Base-by-base conservation (phyloP, 2,888 invertebrate species). In the Azorinus chamasolen region DNA sequence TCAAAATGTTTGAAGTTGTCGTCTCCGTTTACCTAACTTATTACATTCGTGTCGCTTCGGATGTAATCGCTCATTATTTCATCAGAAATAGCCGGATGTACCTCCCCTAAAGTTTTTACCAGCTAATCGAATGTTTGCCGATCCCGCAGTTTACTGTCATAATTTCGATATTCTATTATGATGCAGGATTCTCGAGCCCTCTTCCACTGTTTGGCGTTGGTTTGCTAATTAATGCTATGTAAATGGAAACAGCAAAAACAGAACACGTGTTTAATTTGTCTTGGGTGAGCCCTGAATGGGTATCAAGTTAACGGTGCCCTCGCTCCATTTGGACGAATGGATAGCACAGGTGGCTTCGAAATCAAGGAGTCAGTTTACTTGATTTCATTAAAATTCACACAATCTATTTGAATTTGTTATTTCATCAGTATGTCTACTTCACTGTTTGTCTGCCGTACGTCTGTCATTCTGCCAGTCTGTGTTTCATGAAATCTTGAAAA, bases 181-280 rank as follows among this genome's bases (percentile, higher is more conserved):
- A 55, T 50, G 57, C 39, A 55, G 39, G 45, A 54, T 32, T 72
- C 54, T 59, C 24, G 69, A 45, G 59, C 45, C 27, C 63, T 59
- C 62, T 63, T 63, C 37, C 25, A 4, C 39, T 51, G 32, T 25
- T 43, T 45, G 46, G 64, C 59, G 63, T 69, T 63, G 53, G 64
- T 59, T 76, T 59, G 65, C 61, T 76, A 76, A 76, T 76, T 76
- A 70, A 66, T 54, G 64, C 41, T 69, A 41, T 58, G 68, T 68
- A 68, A 75, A 75, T 64, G 62, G 25, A 53, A 14, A 25, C 27
- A 41, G 48, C 46, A 20, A 59, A 75, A 68, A 69, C 62, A 63
- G 46, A 63, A 68, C 68, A 74, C 74, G 66, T 74, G 74, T 57
- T 51, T 63, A 74, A 74, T 62, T 57, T 66, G 39, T 25, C 45